Evolutionary conservation across 2,797 vertebrate species (phyloP).

Genomic region (Syndactyla subalaris): DNA sequence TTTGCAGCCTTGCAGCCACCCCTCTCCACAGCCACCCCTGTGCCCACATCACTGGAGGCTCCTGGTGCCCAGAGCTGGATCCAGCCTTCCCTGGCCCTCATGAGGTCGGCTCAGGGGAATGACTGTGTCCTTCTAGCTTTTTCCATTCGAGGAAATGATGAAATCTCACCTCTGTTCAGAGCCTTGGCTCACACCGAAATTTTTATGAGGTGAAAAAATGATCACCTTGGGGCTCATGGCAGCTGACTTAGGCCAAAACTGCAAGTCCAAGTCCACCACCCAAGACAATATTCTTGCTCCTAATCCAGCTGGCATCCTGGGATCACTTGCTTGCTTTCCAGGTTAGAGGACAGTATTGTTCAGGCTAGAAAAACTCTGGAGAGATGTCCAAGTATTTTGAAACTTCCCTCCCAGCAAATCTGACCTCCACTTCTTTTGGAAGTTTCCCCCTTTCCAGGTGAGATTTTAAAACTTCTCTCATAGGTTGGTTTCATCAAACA

Average conservation of each 20-base stretch:
- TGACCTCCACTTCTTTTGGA: no score
- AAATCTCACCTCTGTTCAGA: neutral
- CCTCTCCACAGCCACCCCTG: accelerated
- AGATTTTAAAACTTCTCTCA: neutral
- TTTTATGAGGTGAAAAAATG: conserved; percentile 43
- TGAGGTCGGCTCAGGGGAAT: accelerated
- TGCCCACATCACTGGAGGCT: neutral
- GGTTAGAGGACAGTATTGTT: neutral
- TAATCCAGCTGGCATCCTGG: conserved; percentile 7
- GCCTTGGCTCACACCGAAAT: neutral
- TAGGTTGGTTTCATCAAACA: neutral
- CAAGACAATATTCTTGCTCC: neutral
- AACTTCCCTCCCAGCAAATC: neutral
- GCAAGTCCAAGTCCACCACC: neutral
- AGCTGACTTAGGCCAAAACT: conserved; percentile 17
- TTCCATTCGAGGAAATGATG: neutral
- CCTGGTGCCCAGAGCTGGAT: neutral
- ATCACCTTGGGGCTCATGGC: neutral
- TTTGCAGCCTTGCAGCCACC: neutral
- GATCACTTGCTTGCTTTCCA: neutral
- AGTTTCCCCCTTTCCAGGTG: no score
- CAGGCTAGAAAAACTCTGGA: neutral
- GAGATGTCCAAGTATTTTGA: neutral
- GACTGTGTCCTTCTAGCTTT: neutral
- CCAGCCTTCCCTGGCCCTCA: neutral